phyloP scores from a whole-genome alignment of 1,140 invertebrate species.

The Drosophila carrolli region DNA sequence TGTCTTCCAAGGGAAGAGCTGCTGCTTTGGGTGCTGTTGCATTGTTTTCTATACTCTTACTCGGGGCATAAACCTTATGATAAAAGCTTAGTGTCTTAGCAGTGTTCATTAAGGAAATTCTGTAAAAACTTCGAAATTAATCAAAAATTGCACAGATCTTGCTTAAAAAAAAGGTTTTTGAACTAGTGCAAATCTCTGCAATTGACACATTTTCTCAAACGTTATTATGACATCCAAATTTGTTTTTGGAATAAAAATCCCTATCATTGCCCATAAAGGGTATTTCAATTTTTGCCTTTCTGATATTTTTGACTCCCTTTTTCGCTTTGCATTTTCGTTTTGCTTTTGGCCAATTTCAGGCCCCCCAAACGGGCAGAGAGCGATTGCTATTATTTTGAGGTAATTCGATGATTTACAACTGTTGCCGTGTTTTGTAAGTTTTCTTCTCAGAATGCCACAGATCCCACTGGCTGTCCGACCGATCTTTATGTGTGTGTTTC shows the following conservation, averaged over 20 bases:
- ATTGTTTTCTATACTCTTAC: slow-evolving; percentile 37
- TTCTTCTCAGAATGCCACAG: slow-evolving; percentile 66
- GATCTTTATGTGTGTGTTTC: slow-evolving; percentile 18
- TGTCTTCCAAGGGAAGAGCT: slow-evolving; percentile 47
- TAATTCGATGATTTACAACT: slow-evolving; percentile 83
- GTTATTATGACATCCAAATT: too few species aligned
- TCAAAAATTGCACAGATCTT: too few species aligned
- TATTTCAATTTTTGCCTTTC: slow-evolving; percentile 1
- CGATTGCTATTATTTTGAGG: slow-evolving; percentile 82
- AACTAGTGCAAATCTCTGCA: too few species aligned
- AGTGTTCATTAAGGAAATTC: too few species aligned
- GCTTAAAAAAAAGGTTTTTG: too few species aligned
- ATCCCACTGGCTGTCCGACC: slow-evolving; percentile 39
- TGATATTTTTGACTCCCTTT: background rate
- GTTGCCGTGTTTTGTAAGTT: slow-evolving; percentile 81
- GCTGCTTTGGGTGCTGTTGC: slow-evolving; percentile 26
- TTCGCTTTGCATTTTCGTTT: slow-evolving; percentile 69
- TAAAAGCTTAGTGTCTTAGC: too few species aligned
- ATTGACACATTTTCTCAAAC: too few species aligned
- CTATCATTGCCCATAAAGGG: background rate
- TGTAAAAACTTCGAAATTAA: too few species aligned
- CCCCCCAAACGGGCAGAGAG: slow-evolving; percentile 55
- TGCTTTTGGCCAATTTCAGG: slow-evolving; percentile 47
- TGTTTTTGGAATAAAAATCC: too few species aligned
- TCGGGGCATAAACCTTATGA: background rate